Percentiles rank a stretch among this genome's conserved stretches.
These are phyloP conservation scores for Zoanthus sociatus DNA, from an alignment of 92 coral and sea anemone genomes.

Conservation along the genomic window DNA sequence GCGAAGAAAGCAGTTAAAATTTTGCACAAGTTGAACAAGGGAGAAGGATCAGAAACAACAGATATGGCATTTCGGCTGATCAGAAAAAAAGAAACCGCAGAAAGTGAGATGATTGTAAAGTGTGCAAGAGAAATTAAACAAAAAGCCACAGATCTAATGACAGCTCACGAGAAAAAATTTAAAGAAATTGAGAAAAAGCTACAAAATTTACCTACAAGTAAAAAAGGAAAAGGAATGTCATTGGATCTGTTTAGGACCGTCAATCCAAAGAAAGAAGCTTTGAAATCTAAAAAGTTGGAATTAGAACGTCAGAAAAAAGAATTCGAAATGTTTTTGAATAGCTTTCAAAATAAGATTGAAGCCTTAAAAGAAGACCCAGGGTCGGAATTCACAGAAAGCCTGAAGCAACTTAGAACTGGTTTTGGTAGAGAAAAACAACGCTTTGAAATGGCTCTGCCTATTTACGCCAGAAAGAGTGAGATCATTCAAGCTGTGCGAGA, in stretches of 20 bases:
- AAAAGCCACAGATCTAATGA: neutral
- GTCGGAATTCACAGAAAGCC: neutral
- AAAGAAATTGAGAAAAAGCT: slow-evolving; percentile 16
- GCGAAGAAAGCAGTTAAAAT: slow-evolving; percentile 47
- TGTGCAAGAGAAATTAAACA: slow-evolving; percentile 44
- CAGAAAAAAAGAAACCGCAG: neutral
- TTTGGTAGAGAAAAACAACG: slow-evolving; percentile 76
- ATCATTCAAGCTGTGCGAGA: slow-evolving; percentile 65
- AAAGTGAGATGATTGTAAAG: neutral
- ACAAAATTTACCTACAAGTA: slow-evolving; percentile 13
- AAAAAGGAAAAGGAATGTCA: slow-evolving; percentile 41
- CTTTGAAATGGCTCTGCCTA: slow-evolving; percentile 79
- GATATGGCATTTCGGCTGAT: slow-evolving; percentile 34
- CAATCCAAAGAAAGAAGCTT: slow-evolving; percentile 50
- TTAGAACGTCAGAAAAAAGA: slow-evolving; percentile 58
- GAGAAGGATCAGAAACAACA: neutral
- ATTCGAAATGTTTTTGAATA: slow-evolving; percentile 46
- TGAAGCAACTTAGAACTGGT: slow-evolving; percentile 49
- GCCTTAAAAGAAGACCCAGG: slow-evolving; percentile 33
- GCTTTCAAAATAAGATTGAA: slow-evolving; percentile 41
- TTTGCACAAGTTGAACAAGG: slow-evolving; percentile 29
- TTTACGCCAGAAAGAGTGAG: slow-evolving; percentile 79
- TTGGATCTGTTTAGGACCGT: slow-evolving; percentile 56
- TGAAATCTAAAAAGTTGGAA: slow-evolving; percentile 69
- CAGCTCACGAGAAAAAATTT: slow-evolving; percentile 37